These are phyloP conservation scores for Pteronotus mesoamericanus DNA, from an alignment of 2,797 vertebrate genomes.

Conservation along the genomic window DNA sequence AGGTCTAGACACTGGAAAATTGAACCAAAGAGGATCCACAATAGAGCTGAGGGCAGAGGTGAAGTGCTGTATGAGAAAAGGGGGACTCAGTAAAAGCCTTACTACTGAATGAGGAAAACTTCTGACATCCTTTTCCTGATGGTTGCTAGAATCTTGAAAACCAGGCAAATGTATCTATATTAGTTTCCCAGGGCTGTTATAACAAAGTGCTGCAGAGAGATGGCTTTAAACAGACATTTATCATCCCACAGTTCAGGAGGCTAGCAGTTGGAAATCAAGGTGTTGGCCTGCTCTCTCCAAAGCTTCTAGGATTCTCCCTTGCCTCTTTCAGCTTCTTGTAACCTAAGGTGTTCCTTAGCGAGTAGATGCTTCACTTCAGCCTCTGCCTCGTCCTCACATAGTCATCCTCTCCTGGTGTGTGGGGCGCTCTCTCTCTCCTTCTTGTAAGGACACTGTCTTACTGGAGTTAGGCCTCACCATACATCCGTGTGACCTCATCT, in stretches of 20 bases:
- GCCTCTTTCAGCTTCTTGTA: neutral
- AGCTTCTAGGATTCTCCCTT: neutral
- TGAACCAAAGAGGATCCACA: neutral
- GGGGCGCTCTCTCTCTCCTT: neutral
- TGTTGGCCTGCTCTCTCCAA: neutral
- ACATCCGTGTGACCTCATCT: neutral
- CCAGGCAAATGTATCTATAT: neutral
- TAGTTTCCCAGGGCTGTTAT: neutral
- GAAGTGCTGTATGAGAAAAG: too few relatives aligned
- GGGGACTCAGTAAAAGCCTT: neutral
- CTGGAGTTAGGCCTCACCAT: neutral
- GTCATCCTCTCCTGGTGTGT: neutral
- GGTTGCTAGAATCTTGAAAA: neutral
- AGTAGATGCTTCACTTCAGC: neutral
- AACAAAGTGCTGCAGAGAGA: neutral
- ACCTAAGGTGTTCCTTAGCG: neutral
- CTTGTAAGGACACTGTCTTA: neutral
- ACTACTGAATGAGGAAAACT: neutral
- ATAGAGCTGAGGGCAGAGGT: neutral
- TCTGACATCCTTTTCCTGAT: neutral
- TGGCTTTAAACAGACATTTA: neutral
- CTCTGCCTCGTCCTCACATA: neutral
- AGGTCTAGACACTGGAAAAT: neutral
- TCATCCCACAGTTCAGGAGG: neutral
- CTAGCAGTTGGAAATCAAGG: neutral